Evolutionary conservation across 2,113 vertebrate genomes (phyloP), one percentile per base, ranked within the genome.

Genomic region (Leptobrachium ailaonicum): DNA sequence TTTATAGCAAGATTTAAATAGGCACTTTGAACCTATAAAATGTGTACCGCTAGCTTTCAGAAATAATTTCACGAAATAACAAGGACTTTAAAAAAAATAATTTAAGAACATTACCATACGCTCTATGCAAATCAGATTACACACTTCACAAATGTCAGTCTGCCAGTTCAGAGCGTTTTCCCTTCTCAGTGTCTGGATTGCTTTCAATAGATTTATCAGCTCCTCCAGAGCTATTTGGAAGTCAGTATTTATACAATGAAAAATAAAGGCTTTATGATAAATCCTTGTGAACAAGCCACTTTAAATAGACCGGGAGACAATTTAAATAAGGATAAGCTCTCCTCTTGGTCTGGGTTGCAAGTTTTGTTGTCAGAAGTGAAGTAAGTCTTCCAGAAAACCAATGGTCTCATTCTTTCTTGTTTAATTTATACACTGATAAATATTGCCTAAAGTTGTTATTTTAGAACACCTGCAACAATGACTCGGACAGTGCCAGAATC

Each of bases 191-290:
- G 56, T 68, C 41, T 69, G 75, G 47, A 56, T 76, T 54, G 53
- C 14, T 41, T 69, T 70, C 20, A 56, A 45, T 41, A 60, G 14
- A 77, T 32, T 70, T 70, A 77, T 77, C 67, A 54, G 60, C 53
- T 63, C 60, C 79, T 82, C 85, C 83, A 86, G 73, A 76, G 2
- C 9, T 0, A 1, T 75, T 85, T 83, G 69, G 73, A 83, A 80
- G 73, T 73, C 70, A 42, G 50, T 71, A 82, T 82, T 69, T 0
- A 0, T 41, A 10, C n/a, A 1, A 66, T 20, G 82, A 32, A 47
- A 44, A 0, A 32, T 71, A 77, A 68, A 64, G 63, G 69, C 83
- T 85, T 80, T 32, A 81, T 72, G 83, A 71, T 73, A 67, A 83
- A 87, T 66, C 83, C 4, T 67, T 77, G 66, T 77, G 76, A 77